phyloP scores from a whole-genome alignment of 2,888 invertebrate species.

The Trachelus troglodyta region DNA sequence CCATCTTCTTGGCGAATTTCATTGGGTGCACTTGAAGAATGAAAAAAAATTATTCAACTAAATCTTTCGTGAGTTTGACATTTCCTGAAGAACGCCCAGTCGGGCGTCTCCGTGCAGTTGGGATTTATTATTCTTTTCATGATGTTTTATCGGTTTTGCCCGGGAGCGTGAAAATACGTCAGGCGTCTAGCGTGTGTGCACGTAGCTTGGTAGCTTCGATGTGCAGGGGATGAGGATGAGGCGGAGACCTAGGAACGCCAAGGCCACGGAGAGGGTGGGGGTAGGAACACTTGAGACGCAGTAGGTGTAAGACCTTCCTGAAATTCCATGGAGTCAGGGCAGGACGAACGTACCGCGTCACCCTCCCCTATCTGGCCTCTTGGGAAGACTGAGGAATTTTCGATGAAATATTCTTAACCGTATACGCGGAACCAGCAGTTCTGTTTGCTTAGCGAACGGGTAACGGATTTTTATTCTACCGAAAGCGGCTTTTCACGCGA shows the following conservation, averaged over 20 bases:
- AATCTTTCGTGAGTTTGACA: neutral
- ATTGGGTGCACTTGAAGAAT: neutral
- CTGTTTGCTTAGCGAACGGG: neutral
- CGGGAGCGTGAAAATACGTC: neutral
- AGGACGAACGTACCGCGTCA: neutral
- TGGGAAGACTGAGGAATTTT: neutral
- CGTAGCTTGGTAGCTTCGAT: neutral
- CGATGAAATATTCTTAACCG: neutral
- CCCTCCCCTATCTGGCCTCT: neutral
- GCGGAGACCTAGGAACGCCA: neutral
- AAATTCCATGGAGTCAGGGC: neutral
- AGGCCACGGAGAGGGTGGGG: neutral
- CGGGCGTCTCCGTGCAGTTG: neutral
- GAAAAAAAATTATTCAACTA: neutral
- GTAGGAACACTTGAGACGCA: neutral
- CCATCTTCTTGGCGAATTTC: neutral
- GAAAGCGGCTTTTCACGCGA: neutral
- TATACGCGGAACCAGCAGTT: neutral
- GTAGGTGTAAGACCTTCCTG: neutral
- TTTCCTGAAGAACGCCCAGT: neutral
- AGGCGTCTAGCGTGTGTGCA: neutral
- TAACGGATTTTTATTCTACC: neutral
- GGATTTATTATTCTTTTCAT: neutral
- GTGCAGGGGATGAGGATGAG: neutral
- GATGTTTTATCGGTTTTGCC: neutral